A percentile compares a stretch with the other conserved stretches of the same genome.
These are phyloP conservation scores for Momotus momota DNA, from an alignment of 2,797 vertebrate species.

Conservation along the genomic window DNA sequence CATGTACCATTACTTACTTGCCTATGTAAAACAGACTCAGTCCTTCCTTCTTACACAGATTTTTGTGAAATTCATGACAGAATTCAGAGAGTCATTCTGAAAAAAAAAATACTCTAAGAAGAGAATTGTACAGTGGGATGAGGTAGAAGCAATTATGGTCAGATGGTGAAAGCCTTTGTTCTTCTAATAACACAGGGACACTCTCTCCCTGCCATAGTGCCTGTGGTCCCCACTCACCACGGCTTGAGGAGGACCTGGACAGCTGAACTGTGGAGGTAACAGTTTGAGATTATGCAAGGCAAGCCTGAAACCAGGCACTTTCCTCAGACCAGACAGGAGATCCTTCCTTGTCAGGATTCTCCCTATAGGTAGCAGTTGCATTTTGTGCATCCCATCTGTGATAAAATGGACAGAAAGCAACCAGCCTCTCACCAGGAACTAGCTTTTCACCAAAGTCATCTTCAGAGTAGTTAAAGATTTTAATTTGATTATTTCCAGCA, in stretches of 20 bases:
- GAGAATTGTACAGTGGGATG: background rate
- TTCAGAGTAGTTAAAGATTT: background rate
- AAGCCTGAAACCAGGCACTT: background rate
- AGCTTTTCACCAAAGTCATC: background rate
- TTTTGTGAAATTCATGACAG: background rate
- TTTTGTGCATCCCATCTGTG: background rate
- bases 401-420: background rate
- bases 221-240: accelerated
- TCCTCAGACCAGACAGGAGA: background rate
- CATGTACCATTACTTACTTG: background rate
- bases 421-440: background rate
- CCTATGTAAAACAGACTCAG: background rate
- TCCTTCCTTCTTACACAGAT: background rate
- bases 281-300: background rate
- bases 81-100: background rate
- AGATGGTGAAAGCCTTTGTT: background rate
- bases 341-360: background rate
- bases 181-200: background rate
- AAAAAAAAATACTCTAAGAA: background rate
- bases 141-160: background rate
- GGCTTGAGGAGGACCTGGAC: background rate
- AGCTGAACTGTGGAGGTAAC: background rate
- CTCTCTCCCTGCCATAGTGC: background rate
- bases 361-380: background rate
- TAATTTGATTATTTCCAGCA: background rate